phyloP scores from a whole-genome alignment of 2,888 invertebrate species.

The Polydrusus tereticollis region DNA sequence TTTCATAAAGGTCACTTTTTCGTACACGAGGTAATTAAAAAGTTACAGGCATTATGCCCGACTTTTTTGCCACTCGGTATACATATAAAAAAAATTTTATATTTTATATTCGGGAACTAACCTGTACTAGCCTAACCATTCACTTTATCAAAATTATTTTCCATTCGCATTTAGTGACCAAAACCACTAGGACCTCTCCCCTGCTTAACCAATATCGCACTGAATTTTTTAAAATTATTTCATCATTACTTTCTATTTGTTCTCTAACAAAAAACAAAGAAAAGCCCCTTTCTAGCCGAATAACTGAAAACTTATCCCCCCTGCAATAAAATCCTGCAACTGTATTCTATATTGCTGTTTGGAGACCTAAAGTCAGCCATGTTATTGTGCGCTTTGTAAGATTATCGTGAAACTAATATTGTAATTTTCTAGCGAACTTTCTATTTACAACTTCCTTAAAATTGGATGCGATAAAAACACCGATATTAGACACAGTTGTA shows the following conservation, averaged over 20 bases:
- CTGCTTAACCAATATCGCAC: too few relatives aligned
- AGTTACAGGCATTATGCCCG: too few relatives aligned
- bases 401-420: conserved; percentile 12
- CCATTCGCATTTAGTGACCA: too few relatives aligned
- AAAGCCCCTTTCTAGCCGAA: not conserved
- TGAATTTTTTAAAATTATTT: too few relatives aligned
- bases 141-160: too few relatives aligned
- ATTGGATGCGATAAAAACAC: conserved; percentile 13
- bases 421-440: conserved; percentile 17
- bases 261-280: not conserved
- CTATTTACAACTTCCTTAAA: conserved; percentile 19
- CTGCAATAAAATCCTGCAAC: not conserved
- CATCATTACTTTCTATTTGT: not conserved
- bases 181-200: too few relatives aligned
- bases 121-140: too few relatives aligned
- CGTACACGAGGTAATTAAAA: too few relatives aligned
- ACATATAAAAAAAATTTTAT: too few relatives aligned
- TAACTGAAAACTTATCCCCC: not conserved
- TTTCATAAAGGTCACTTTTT: too few relatives aligned
- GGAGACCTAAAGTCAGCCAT: conserved; percentile 18
- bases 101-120: too few relatives aligned
- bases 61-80: too few relatives aligned
- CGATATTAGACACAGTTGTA: conserved; percentile 9
- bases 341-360: not conserved
- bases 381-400: not conserved